phyloP scores from a whole-genome alignment of 2,888 invertebrate genomes.

The Scaptodrosophila latifasciaeformis region DNA sequence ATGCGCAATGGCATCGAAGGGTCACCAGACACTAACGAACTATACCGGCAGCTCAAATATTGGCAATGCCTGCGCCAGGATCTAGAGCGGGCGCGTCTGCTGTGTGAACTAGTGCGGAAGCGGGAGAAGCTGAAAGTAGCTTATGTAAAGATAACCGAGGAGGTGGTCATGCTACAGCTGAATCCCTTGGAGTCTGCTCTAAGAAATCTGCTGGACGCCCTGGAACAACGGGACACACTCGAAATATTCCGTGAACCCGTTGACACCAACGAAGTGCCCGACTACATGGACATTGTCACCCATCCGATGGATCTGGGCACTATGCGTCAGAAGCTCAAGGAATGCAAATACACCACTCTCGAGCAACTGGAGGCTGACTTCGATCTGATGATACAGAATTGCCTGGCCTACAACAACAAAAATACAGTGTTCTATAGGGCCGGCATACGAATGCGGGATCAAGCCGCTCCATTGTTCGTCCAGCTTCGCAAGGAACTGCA shows the following conservation, averaged over 20 bases:
- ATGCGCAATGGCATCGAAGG: slow-evolving; percentile 79
- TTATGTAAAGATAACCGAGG: slow-evolving; percentile 85
- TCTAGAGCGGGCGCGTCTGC: slow-evolving; percentile 90
- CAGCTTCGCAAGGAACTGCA: slow-evolving; percentile 84
- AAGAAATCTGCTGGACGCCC: slow-evolving; percentile 83
- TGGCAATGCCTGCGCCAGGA: slow-evolving; percentile 96
- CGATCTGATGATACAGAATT: slow-evolving; percentile 96
- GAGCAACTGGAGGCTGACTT: slow-evolving; percentile 92
- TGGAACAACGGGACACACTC: slow-evolving; percentile 86
- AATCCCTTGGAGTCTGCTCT: slow-evolving; percentile 89
- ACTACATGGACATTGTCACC: slow-evolving; percentile 89
- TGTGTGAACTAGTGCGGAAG: slow-evolving; percentile 96
- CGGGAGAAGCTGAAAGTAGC: slow-evolving; percentile 96
- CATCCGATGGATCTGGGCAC: slow-evolving; percentile 93
- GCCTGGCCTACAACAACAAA: slow-evolving; percentile 94
- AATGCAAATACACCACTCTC: slow-evolving; percentile 81
- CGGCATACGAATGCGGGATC: slow-evolving; percentile 91
- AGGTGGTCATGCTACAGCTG: slow-evolving; percentile 86
- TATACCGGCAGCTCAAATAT: slow-evolving; percentile 91
- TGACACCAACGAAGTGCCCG: slow-evolving; percentile 90
- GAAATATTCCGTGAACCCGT: slow-evolving; percentile 96
- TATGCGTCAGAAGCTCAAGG: slow-evolving; percentile 87
- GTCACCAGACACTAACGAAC: slow-evolving; percentile 82
- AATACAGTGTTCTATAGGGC: slow-evolving; percentile 96
- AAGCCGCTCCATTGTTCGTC: slow-evolving; percentile 87